phyloP scores from a whole-genome alignment of 2,888 invertebrate species.

The Sacculina carcini region DNA sequence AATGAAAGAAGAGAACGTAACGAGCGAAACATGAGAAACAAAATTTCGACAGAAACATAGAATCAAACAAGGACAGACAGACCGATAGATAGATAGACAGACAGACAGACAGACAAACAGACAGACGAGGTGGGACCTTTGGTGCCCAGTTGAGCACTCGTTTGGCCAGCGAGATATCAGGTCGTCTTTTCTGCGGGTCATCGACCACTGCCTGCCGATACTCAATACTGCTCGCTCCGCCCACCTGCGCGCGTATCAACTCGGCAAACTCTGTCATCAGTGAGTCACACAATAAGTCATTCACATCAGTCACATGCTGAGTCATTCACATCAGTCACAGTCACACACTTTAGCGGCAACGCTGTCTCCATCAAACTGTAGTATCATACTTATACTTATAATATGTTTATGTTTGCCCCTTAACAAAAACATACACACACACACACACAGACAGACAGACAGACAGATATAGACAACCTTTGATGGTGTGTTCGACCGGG shows the following conservation, averaged over 20 bases:
- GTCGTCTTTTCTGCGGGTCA: slow-evolving; percentile 79
- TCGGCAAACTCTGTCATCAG: slow-evolving; percentile 57
- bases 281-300: neutral
- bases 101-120: too few relatives aligned
- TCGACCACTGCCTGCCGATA: slow-evolving; percentile 70
- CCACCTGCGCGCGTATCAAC: slow-evolving; percentile 57
- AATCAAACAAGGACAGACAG: neutral
- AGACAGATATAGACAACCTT: slow-evolving; percentile 30
- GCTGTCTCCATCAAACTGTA: neutral
- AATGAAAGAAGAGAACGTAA: too few relatives aligned
- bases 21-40: too few relatives aligned
- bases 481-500: slow-evolving; percentile 88
- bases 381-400: too few relatives aligned
- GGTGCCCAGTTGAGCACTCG: slow-evolving; percentile 71
- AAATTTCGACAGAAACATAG: too few relatives aligned
- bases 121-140: too few relatives aligned
- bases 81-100: too few relatives aligned
- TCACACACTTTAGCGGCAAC: neutral
- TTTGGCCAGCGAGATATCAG: slow-evolving; percentile 73
- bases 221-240: slow-evolving; percentile 56
- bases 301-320: neutral
- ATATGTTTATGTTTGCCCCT: too few relatives aligned
- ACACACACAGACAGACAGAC: neutral
- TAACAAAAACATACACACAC: neutral
- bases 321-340: neutral